Conservation (phyloP, 2,888 invertebrate genomes). For the Polydrusus cervinus region DNA sequence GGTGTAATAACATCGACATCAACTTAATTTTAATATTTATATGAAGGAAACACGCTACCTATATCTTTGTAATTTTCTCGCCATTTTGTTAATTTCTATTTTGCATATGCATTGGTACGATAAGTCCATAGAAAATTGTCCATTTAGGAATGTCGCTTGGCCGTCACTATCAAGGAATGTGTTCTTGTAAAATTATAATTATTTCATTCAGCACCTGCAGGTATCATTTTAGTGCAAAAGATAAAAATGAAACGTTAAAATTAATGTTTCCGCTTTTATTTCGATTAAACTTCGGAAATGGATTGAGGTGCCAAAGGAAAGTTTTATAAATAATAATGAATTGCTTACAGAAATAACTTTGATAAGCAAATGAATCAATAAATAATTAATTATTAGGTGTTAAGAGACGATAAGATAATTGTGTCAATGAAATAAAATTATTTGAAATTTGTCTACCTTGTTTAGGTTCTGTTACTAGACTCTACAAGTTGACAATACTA, state of each 20-base stretch:
- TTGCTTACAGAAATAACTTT: not conserved
- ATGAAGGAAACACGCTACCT: constrained; percentile 52
- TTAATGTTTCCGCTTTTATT: constrained; percentile 23
- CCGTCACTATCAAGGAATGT: constrained; percentile 9
- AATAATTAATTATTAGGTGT: not conserved
- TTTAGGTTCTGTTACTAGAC: too few relatives aligned
- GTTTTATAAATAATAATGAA: constrained; percentile 14
- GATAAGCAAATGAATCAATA: not conserved
- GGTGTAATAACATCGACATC: constrained; percentile 53
- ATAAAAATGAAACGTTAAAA: constrained; percentile 17
- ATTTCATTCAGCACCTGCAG: constrained; percentile 29
- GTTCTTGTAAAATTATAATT: constrained; percentile 30
- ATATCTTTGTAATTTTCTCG: constrained; percentile 41
- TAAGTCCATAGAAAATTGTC: constrained; percentile 15
- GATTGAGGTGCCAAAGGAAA: not conserved
- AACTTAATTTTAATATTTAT: constrained; percentile 57
- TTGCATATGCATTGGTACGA: constrained; percentile 27
- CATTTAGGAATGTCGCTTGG: constrained; percentile 20
- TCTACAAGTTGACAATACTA: too few relatives aligned
- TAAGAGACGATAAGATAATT: not conserved
- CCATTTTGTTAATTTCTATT: constrained; percentile 30
- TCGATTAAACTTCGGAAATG: constrained; percentile 18
- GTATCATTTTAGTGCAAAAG: constrained; percentile 20
- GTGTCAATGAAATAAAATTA: too few relatives aligned
- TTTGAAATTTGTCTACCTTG: too few relatives aligned